A percentile compares a stretch with the other conserved stretches of the same genome.
phyloP scores from a whole-genome alignment of 35 echinoderm and acorn worm genomes.

The Ophioderma brevispina region DNA sequence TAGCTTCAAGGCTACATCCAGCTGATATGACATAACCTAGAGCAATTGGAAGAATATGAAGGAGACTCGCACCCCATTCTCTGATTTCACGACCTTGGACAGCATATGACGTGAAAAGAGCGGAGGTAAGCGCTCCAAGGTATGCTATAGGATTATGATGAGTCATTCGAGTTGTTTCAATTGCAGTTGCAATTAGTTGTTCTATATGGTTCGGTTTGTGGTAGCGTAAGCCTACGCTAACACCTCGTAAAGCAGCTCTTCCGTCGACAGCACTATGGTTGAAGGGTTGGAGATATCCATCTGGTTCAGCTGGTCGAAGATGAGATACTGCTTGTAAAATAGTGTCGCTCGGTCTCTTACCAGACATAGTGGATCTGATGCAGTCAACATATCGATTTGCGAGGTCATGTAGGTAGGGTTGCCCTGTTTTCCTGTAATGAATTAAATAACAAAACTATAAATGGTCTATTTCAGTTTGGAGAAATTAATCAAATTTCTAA shows the following conservation, averaged over 20 bases:
- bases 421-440: slow-evolving; percentile 55
- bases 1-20: slow-evolving; percentile 67
- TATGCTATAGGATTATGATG: slow-evolving; percentile 87
- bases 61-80: slow-evolving; percentile 84
- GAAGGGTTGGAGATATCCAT: slow-evolving; percentile 58
- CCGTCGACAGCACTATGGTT: slow-evolving; percentile 54
- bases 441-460: too few species aligned
- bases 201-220: slow-evolving; percentile 77
- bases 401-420: slow-evolving; percentile 60
- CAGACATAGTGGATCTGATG: slow-evolving; percentile 72
- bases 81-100: slow-evolving; percentile 65
- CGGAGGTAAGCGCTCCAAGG: slow-evolving; percentile 78
- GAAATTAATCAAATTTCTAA: too few species aligned
- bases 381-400: slow-evolving; percentile 78
- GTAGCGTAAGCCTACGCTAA: slow-evolving; percentile 78
- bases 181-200: slow-evolving; percentile 60
- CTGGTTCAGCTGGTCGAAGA: slow-evolving; percentile 57
- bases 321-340: slow-evolving; percentile 54
- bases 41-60: slow-evolving; percentile 66
- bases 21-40: slow-evolving; percentile 71
- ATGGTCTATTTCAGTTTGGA: too few species aligned
- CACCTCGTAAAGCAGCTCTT: slow-evolving; percentile 54
- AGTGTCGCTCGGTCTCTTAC: slow-evolving; percentile 49
- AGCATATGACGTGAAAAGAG: slow-evolving; percentile 89
- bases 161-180: slow-evolving; percentile 82